phyloP scores from a whole-genome alignment of 2,113 vertebrate genomes.

The Tenrec ecaudatus region DNA sequence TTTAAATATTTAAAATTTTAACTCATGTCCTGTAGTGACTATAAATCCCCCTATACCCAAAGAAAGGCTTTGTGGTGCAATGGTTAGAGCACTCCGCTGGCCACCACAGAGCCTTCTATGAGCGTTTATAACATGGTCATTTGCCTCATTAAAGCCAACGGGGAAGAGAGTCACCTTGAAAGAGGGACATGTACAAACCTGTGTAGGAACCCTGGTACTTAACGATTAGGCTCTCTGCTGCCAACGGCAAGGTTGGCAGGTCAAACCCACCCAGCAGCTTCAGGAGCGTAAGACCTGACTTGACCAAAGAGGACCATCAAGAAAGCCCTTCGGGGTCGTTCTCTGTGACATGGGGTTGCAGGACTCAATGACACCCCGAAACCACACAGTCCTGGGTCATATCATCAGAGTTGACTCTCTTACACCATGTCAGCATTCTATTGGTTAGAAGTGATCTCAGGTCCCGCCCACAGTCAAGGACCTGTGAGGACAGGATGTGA shows the following conservation, averaged over 20 bases:
- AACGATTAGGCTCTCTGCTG: not conserved
- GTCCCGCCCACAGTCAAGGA: not conserved
- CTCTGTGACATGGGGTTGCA: not conserved
- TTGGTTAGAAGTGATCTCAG: not conserved
- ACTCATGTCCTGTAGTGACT: not conserved
- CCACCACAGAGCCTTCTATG: not conserved
- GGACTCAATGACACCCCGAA: not conserved
- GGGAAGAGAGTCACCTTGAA: not conserved
- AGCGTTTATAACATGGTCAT: not conserved
- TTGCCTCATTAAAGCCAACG: not conserved
- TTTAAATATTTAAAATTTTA: constrained; percentile 14
- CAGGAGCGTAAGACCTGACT: not conserved
- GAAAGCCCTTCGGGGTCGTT: not conserved
- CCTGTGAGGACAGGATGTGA: not conserved
- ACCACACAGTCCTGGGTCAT: not conserved
- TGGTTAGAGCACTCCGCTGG: too few species aligned
- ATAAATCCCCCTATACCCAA: not conserved
- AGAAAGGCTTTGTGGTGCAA: too few species aligned
- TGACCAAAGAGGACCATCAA: not conserved
- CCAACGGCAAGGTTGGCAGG: not conserved
- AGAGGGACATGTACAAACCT: not conserved
- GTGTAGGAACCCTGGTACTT: not conserved
- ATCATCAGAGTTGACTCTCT: not conserved
- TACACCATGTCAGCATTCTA: not conserved
- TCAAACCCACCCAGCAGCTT: not conserved